phyloP scores from a whole-genome alignment of 92 coral and sea anemone genomes.

The Zoanthus gigantus region DNA sequence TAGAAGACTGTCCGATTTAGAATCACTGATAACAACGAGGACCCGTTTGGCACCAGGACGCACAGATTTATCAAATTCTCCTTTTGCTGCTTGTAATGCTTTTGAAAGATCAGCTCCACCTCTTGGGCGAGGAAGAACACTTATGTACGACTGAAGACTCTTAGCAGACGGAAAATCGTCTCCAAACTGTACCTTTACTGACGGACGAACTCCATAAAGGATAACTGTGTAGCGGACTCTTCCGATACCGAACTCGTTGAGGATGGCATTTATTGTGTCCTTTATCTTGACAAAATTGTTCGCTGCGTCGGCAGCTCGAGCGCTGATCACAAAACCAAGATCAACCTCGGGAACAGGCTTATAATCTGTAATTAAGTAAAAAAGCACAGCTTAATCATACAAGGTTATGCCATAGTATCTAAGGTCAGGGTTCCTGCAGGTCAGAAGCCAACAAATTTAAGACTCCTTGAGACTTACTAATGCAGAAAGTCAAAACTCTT shows the following conservation, averaged over 20 bases:
- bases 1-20: constrained; percentile 15
- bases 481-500: too few relatives aligned
- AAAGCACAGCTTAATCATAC: not conserved
- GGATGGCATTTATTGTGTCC: constrained; percentile 9
- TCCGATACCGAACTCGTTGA: constrained; percentile 42
- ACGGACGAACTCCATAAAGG: constrained; percentile 4
- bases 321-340: constrained; percentile 28
- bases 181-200: constrained; percentile 32
- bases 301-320: constrained; percentile 23
- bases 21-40: constrained; percentile 31
- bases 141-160: not conserved
- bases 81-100: constrained; percentile 9
- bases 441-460: too few relatives aligned
- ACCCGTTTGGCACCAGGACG: constrained; percentile 27
- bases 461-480: too few relatives aligned
- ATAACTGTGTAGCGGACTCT: constrained; percentile 25
- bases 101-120: constrained; percentile 30
- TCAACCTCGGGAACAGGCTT: constrained; percentile 35
- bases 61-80: constrained; percentile 4
- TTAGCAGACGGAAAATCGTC: constrained; percentile 7
- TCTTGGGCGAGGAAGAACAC: constrained; percentile 19
- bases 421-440: not conserved
- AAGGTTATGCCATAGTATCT: not conserved
- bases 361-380: not conserved
- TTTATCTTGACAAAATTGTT: constrained; percentile 26